Conservation (phyloP, 2,113 vertebrate genomes). For the Calonectris borealis region DNA sequence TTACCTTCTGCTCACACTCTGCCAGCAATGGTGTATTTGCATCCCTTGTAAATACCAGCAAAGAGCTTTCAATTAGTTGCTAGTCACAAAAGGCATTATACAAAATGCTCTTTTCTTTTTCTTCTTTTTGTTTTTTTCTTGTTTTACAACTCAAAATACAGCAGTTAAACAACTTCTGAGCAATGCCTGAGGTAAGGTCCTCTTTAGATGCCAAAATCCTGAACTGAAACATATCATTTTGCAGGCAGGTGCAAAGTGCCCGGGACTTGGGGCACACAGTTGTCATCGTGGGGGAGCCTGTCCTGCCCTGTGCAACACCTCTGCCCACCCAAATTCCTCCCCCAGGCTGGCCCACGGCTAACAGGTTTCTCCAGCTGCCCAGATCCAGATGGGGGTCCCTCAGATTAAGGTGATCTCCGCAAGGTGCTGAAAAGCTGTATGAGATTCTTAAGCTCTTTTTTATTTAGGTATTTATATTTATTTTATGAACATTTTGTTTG, state of each 20-base stretch:
- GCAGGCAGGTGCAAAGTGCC: neutral
- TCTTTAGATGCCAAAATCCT: neutral
- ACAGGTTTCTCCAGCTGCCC: neutral
- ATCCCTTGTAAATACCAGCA: neutral
- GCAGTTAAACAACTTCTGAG: neutral
- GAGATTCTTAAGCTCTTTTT: neutral
- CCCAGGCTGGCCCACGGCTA: rapidly evolving
- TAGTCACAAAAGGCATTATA: neutral
- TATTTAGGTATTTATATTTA: neutral
- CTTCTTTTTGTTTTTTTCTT: neutral
- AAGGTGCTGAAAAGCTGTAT: neutral
- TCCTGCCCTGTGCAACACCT: neutral
- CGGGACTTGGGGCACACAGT: too few species aligned
- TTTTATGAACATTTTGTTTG: neutral
- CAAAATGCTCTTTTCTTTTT: neutral
- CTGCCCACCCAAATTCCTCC: neutral
- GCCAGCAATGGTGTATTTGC: neutral
- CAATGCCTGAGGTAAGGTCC: neutral
- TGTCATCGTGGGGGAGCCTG: rapidly evolving
- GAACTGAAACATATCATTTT: neutral
- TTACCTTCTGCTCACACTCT: neutral
- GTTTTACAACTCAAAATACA: neutral
- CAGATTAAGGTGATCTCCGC: neutral
- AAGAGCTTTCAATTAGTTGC: neutral
- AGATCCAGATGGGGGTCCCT: neutral